Percentiles rank a stretch among this genome's conserved stretches.
Conservation (phyloP, 2,888 invertebrate species). For the Byasa hedistus region DNA sequence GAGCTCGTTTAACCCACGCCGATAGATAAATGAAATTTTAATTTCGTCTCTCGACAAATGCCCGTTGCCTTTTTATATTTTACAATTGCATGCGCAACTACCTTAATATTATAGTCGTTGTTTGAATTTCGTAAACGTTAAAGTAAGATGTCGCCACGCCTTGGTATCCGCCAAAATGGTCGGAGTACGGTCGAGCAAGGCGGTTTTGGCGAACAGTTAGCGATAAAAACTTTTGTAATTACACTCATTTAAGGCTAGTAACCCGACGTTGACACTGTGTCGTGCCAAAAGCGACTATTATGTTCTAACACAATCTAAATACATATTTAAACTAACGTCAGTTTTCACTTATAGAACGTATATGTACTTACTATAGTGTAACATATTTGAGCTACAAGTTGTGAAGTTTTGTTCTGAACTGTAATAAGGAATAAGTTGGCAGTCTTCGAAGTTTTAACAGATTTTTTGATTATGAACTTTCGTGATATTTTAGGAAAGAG, state of each 20-base stretch:
- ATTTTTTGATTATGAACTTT: too few species aligned
- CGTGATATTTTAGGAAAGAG: too few species aligned
- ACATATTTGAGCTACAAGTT: too few species aligned
- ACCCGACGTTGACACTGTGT: conserved; percentile 68
- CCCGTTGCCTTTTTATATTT: conserved; percentile 33
- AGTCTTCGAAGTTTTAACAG: too few species aligned
- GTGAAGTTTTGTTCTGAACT: not conserved
- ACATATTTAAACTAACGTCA: conserved; percentile 26
- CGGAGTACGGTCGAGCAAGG: conserved; percentile 51
- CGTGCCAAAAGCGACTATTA: conserved; percentile 76
- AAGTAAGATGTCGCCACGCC: conserved; percentile 44
- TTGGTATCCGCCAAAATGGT: conserved; percentile 42
- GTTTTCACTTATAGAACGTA: not conserved
- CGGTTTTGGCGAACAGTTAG: conserved; percentile 72
- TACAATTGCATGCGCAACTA: conserved; percentile 23
- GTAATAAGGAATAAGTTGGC: not conserved
- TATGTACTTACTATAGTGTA: not conserved
- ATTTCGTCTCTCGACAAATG: conserved; percentile 39
- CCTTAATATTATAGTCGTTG: conserved; percentile 36
- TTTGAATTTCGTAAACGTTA: conserved; percentile 43
- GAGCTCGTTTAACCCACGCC: conserved; percentile 46
- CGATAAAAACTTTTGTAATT: conserved; percentile 79
- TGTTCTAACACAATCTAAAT: conserved; percentile 61
- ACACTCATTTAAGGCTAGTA: conserved; percentile 73
- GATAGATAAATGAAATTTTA: conserved; percentile 47